Percentiles rank a stretch among this genome's conserved stretches.
phyloP scores from a whole-genome alignment of 2,888 invertebrate genomes.

The Cacoxenus indagator region DNA sequence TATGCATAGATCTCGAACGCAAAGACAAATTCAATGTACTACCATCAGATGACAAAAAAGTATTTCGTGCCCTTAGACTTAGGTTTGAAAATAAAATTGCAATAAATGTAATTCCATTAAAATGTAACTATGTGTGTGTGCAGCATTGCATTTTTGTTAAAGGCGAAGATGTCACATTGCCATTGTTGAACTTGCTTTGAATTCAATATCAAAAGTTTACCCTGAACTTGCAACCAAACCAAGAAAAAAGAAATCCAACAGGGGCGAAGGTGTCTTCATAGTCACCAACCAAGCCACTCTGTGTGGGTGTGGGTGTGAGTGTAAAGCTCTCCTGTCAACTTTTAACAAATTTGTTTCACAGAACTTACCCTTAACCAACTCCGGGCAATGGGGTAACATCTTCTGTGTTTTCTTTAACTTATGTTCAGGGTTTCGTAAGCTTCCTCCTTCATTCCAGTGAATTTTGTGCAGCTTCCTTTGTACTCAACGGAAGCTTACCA shows the following conservation, averaged over 20 bases:
- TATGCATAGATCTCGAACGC: too few relatives aligned
- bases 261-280: too few relatives aligned
- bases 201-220: slow-evolving; percentile 57
- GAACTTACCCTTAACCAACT: neutral
- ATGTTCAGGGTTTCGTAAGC: neutral
- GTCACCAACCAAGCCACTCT: too few relatives aligned
- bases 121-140: too few relatives aligned
- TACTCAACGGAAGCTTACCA: slow-evolving; percentile 20
- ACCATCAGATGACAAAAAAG: too few relatives aligned
- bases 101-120: too few relatives aligned
- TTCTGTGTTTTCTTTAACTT: neutral
- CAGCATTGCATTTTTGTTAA: too few relatives aligned
- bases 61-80: too few relatives aligned
- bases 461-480: slow-evolving; percentile 38
- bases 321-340: slow-evolving; percentile 4
- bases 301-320: too few relatives aligned
- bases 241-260: too few relatives aligned
- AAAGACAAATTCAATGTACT: too few relatives aligned
- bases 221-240: slow-evolving; percentile 38
- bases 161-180: neutral
- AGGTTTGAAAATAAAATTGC: too few relatives aligned
- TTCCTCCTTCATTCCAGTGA: slow-evolving; percentile 22
- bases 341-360: slow-evolving; percentile 8
- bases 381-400: neutral
- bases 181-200: slow-evolving; percentile 50